phyloP scores from a whole-genome alignment of 2,113 vertebrate species.

The Lepidothrix coronata region DNA sequence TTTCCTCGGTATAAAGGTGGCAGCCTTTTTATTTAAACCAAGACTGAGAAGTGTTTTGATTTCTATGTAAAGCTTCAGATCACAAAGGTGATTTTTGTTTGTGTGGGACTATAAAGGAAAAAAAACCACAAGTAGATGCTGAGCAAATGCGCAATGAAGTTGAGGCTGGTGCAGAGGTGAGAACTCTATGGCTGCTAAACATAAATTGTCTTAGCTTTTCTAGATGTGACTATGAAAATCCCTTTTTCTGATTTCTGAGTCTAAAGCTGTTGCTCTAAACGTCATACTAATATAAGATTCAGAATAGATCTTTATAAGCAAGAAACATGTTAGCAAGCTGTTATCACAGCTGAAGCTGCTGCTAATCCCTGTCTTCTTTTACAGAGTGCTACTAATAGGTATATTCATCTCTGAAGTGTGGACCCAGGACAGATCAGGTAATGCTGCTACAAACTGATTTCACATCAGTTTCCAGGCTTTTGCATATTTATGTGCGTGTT shows the following conservation, averaged over 20 bases:
- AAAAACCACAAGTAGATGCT: rapidly evolving
- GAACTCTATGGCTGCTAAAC: rapidly evolving
- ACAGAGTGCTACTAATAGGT: not conserved
- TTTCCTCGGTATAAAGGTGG: not conserved
- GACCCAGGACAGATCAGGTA: not conserved
- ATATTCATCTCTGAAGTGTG: not conserved
- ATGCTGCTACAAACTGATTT: not conserved
- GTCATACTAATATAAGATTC: not conserved
- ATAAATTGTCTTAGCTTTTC: rapidly evolving
- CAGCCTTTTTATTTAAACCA: rapidly evolving
- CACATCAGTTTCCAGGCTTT: rapidly evolving
- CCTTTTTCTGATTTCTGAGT: rapidly evolving
- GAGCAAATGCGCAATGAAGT: not conserved
- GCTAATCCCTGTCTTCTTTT: not conserved
- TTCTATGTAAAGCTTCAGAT: rapidly evolving
- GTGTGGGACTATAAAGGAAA: not conserved
- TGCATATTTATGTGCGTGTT: not conserved
- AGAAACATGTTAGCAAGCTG: not conserved
- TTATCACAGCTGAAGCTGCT: not conserved
- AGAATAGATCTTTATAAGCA: rapidly evolving
- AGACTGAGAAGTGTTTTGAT: rapidly evolving
- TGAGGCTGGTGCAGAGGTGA: not conserved
- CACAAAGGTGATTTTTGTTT: not conserved
- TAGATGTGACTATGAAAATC: not conserved
- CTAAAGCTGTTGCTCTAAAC: not conserved